Percentiles rank a stretch among this genome's conserved stretches.
These are phyloP conservation scores for Enteromius anoplus DNA, from an alignment of 2,797 vertebrate species.

Conservation along the genomic window DNA sequence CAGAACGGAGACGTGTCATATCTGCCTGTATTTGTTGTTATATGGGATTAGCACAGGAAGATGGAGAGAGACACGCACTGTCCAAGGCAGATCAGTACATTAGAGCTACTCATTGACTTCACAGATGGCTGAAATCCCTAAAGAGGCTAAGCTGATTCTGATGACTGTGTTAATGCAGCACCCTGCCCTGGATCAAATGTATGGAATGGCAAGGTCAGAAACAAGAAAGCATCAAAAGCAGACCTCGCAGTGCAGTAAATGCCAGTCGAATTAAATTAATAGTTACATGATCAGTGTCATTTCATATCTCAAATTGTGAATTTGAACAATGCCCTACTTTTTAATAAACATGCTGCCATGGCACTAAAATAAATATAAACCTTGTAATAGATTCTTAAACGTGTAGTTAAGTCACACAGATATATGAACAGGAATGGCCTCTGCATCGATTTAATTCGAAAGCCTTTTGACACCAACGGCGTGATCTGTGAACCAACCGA, in stretches of 20 bases:
- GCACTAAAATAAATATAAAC: neutral
- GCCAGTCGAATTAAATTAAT: neutral
- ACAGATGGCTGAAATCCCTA: constrained; percentile 64
- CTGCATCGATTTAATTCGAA: neutral
- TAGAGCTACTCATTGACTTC: constrained; percentile 48
- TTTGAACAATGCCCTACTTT: neutral
- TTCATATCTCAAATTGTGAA: neutral
- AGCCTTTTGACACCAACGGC: neutral
- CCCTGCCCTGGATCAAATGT: constrained; percentile 51
- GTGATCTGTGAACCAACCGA: constrained; percentile 19
- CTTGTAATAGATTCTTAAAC: neutral
- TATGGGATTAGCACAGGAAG: constrained; percentile 26
- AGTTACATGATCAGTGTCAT: neutral
- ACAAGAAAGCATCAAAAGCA: constrained; percentile 2
- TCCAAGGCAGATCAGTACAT: constrained; percentile 29
- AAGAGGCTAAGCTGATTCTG: constrained; percentile 64
- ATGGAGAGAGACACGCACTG: constrained; percentile 32
- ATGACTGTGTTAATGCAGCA: constrained; percentile 55
- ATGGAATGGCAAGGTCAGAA: constrained; percentile 37
- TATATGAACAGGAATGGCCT: neutral
- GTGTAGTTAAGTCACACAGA: neutral
- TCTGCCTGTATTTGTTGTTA: constrained; percentile 31
- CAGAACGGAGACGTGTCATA: neutral
- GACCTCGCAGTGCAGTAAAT: neutral
- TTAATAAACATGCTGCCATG: neutral